Percentiles rank a stretch among this genome's conserved stretches.
These are phyloP conservation scores for Drosophila atroscutellata DNA, from an alignment of 2,888 invertebrate species.

Conservation along the genomic window DNA sequence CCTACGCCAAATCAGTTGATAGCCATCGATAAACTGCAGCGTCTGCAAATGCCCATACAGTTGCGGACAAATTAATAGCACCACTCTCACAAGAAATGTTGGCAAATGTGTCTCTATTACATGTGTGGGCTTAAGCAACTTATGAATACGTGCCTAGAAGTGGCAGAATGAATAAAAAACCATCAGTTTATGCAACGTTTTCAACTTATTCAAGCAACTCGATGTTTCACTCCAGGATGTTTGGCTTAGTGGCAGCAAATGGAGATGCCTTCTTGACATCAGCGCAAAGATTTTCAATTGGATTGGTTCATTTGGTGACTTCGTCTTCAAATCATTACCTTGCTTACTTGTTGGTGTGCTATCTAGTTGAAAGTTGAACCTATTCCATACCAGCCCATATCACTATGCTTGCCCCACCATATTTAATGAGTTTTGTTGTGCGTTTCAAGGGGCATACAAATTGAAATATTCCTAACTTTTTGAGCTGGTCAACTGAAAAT, in stretches of 20 bases:
- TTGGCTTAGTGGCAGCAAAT: not conserved
- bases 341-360: not conserved
- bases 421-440: not conserved
- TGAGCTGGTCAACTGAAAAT: not conserved
- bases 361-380: not conserved
- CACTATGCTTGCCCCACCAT: not conserved
- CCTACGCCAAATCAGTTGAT: slow-evolving; percentile 24
- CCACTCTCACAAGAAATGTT: not conserved
- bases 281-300: not conserved
- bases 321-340: not conserved
- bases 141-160: not conserved
- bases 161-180: not conserved
- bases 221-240: not conserved
- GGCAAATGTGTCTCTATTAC: not conserved
- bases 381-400: not conserved
- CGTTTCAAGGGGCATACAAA: not conserved
- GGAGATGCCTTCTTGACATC: not conserved
- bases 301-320: not conserved
- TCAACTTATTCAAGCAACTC: not conserved
- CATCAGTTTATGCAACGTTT: not conserved
- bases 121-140: not conserved
- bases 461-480: not conserved
- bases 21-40: slow-evolving; percentile 11
- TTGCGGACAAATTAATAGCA: not conserved
- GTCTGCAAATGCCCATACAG: not conserved